A percentile compares a stretch with the other conserved stretches of the same genome.
Conservation (phyloP, 1,140 invertebrate genomes). For the Aphis gossypii region DNA sequence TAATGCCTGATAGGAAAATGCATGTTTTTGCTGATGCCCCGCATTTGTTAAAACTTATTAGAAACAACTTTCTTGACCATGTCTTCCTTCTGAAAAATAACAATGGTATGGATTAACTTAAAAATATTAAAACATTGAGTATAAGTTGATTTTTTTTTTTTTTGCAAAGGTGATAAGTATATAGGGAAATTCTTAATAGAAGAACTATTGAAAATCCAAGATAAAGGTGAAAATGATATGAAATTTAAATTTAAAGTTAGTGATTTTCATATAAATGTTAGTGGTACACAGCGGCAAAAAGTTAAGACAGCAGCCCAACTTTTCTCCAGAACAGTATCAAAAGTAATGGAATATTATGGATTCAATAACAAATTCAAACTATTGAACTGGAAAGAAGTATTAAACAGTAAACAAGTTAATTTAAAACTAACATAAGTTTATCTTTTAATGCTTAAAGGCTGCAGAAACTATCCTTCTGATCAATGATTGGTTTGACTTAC, state of each 20-base stretch:
- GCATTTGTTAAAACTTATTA: no score
- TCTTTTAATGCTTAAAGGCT: neutral
- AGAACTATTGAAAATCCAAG: neutral
- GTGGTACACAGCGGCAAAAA: neutral
- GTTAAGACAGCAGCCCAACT: neutral
- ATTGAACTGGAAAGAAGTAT: conserved; percentile 36
- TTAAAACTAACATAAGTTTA: neutral
- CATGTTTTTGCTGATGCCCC: no score
- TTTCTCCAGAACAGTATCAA: neutral
- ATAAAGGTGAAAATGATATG: neutral
- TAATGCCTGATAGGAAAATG: no score
- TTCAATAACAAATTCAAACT: neutral
- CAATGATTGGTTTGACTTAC: neutral
- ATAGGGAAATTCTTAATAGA: neutral
- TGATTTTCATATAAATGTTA: conserved; percentile 10
- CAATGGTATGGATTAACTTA: neutral
- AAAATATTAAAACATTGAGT: neutral
- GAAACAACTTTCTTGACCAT: neutral
- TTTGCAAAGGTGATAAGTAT: neutral
- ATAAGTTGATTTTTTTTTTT: neutral
- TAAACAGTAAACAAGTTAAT: neutral
- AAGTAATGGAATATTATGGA: conserved; percentile 1
- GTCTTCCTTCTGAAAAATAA: neutral
- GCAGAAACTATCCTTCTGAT: neutral
- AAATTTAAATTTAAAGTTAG: neutral